Base-by-base conservation (phyloP, 2,888 invertebrate species). In the Ptycholaimellus sp. region DNA sequence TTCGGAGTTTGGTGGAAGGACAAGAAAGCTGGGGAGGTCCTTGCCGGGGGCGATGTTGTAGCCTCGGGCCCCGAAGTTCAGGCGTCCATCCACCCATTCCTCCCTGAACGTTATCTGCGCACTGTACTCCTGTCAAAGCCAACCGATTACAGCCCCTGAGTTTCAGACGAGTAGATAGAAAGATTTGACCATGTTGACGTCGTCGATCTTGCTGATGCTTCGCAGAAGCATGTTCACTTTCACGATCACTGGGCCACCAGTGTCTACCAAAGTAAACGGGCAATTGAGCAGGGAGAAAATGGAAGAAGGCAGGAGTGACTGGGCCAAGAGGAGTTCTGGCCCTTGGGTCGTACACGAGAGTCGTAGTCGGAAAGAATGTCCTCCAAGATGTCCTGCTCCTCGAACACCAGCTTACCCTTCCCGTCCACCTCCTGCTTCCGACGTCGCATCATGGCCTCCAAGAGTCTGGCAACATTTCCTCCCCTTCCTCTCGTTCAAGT, bases 121-220 rank as follows among this genome's bases (percentile, higher is more conserved):
- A 59, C 82, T 83, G 71, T 87, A 90, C 71, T 90, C 87, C 61
- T 61, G 42, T n/a, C n/a, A n/a, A n/a, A n/a, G n/a, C n/a, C n/a
- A n/a, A n/a, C n/a, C n/a, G n/a, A n/a, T n/a, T n/a, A n/a, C n/a
- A n/a, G n/a, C n/a, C n/a, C n/a, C n/a, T n/a, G n/a, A n/a, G n/a
- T n/a, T n/a, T n/a, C n/a, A n/a, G n/a, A n/a, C n/a, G n/a, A n/a
- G n/a, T n/a, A n/a, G n/a, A n/a, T n/a, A n/a, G n/a, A n/a, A n/a
- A n/a, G n/a, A n/a, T n/a, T n/a, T n/a, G 77, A 87, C 87, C 85
- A 87, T 87, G 71, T 83, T 83, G 68, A 80, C 83, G 73, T 87
- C 87, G 74, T 83, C 85, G 70, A 87, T 87, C 63, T 83, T 83
- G 63, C 80, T 79, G 63, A 87, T 81, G 74, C 78, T 82, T 72